These are phyloP conservation scores for Ennomos erosarius DNA, from an alignment of 2,888 invertebrate genomes.

Conservation along the genomic window DNA sequence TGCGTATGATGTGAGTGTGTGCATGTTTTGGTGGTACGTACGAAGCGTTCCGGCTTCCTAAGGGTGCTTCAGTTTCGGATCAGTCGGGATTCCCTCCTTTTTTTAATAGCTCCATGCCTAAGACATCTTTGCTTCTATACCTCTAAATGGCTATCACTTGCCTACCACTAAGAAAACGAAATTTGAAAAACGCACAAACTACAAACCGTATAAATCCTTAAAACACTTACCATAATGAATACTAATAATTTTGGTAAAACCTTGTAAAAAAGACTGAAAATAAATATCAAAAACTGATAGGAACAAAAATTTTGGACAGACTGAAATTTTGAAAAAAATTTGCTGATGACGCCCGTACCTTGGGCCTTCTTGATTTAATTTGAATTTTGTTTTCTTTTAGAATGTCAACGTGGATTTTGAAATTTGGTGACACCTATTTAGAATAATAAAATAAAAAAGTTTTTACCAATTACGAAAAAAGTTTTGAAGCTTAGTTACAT, in stretches of 20 bases:
- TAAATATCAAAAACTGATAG: slow-evolving; percentile 55
- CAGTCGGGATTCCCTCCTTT: no score
- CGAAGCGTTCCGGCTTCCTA: no score
- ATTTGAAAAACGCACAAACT: no score
- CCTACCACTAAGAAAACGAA: no score
- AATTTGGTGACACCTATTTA: slow-evolving; percentile 39
- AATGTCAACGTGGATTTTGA: slow-evolving; percentile 46
- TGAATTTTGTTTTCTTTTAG: slow-evolving; percentile 65
- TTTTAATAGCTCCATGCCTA: no score
- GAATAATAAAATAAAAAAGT: slow-evolving; percentile 18
- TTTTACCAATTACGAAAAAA: slow-evolving; percentile 30
- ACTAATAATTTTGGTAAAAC: slow-evolving; percentile 71
- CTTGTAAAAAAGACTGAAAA: slow-evolving; percentile 62
- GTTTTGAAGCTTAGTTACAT: slow-evolving; percentile 14
- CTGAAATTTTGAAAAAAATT: slow-evolving; percentile 76
- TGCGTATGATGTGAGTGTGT: no score
- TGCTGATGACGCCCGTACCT: slow-evolving; percentile 70
- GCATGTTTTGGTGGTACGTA: no score
- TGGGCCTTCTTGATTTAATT: slow-evolving; percentile 68
- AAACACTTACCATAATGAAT: slow-evolving; percentile 74
- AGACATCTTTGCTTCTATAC: no score
- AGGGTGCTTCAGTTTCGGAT: no score
- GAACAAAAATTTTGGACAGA: slow-evolving; percentile 71
- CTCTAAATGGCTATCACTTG: no score
- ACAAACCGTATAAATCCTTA: neutral